Evolutionary conservation across 2,797 vertebrate species (phyloP), one percentile per base, ranked within the genome.

Genomic region (Crenichthys baileyi): DNA sequence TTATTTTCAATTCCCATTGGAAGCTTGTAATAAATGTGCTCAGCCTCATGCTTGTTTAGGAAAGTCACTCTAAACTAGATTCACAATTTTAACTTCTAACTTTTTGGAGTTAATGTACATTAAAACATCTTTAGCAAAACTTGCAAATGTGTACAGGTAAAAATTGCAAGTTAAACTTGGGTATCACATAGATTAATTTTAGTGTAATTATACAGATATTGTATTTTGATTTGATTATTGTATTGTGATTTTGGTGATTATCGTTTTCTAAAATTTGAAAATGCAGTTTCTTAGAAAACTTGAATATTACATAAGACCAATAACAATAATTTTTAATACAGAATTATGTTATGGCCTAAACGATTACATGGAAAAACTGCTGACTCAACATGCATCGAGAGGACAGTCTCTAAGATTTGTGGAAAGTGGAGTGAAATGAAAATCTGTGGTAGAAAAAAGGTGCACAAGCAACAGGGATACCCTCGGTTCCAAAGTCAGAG

Each of bases 11-110:
- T 31, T 51, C 58, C 31, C 46, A 4, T 15, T 50, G 1, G 22
- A 80, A 82, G 83, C 4, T 18, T 76, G 46, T 77, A 7, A n/a
- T 76, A 36, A 72, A 70, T 70, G 58, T 48, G 41, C 63, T 79
- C 16, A 46, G 18, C 5, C 1, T 55, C 46, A 67, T 56, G 16
- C 15, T 46, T 46, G 24, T 53, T 55, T 29, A 44, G 7, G 4
- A 53, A 36, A 58, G 36, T 26, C 31, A 44, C n/a, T 22, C 15
- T n/a, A 55, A 55, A 76, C 75, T 67, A 51, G 36, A 12, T 31
- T 36, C 26, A 24, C 5, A 7, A 56, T 51, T 68, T 68, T 22
- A 7, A 41, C 22, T 41, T 36, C 36, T 36, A 36, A 36, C 36
- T 36, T 36, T 29, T 18, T 76, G 61, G 15, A 68, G 31, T 26